Evolutionary conservation across 2,888 invertebrate species (phyloP).

Genomic region (Sarcophaga carnaria): DNA sequence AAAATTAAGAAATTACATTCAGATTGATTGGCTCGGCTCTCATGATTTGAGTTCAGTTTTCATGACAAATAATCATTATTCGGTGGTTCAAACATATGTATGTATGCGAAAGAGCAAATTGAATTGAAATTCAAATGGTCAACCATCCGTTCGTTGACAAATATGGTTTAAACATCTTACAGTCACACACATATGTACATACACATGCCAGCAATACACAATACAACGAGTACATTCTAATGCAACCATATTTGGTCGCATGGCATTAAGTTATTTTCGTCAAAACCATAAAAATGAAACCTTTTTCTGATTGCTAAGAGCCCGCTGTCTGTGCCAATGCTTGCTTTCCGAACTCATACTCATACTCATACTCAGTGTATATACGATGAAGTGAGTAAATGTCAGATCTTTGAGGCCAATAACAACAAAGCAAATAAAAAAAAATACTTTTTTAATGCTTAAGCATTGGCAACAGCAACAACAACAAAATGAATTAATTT

Average conservation of each 20-base stretch:
- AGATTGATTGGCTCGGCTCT: no score
- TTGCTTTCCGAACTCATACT: no score
- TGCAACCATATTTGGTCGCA: conserved; percentile 54
- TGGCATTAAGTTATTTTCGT: conserved; percentile 57
- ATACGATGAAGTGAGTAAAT: background rate
- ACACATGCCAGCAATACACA: background rate
- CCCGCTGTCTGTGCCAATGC: background rate
- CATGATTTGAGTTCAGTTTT: no score
- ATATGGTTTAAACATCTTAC: conserved; percentile 20
- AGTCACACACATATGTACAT: background rate
- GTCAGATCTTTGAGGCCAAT: background rate
- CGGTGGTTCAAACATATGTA: no score
- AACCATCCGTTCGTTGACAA: conserved; percentile 39
- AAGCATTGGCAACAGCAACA: background rate
- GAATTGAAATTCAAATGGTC: background rate
- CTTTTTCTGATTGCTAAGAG: background rate
- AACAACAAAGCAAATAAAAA: background rate
- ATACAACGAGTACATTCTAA: conserved; percentile 43
- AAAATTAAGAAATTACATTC: no score
- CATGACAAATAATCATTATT: no score
- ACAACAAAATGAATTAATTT: background rate
- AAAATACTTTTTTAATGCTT: background rate
- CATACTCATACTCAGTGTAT: no score
- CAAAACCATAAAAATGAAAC: conserved; percentile 45
- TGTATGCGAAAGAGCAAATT: background rate